These are phyloP conservation scores for Phyllotreta cruciferae DNA, from an alignment of 2,888 invertebrate species.

Conservation along the genomic window DNA sequence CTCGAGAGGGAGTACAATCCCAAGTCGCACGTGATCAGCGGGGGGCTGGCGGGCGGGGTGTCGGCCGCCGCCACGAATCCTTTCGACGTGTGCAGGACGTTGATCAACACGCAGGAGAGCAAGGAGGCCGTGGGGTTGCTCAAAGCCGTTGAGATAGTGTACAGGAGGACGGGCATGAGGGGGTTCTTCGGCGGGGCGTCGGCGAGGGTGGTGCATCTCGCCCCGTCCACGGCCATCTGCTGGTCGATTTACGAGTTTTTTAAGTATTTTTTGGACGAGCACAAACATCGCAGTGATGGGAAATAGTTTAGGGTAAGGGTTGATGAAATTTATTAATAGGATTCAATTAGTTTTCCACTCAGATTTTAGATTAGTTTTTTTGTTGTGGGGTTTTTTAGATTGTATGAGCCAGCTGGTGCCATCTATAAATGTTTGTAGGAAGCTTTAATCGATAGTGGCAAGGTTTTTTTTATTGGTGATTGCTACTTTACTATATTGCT, in stretches of 20 bases:
- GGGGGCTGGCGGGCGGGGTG: slow-evolving; percentile 25
- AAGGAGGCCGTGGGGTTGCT: neutral
- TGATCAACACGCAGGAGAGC: slow-evolving; percentile 25
- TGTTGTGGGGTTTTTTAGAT: no score
- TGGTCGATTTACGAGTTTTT: slow-evolving; percentile 21
- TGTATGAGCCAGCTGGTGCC: no score
- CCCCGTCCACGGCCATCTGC: slow-evolving; percentile 23
- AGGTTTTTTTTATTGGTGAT: no score
- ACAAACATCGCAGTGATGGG: no score
- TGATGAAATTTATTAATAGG: no score
- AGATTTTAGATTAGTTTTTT: no score
- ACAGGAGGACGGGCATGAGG: slow-evolving; percentile 1
- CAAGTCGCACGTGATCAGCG: slow-evolving; percentile 17
- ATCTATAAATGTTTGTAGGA: no score
- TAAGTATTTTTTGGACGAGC: slow-evolving; percentile 14
- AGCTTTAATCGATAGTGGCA: no score
- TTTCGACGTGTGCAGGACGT: slow-evolving; percentile 24
- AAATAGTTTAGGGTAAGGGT: no score
- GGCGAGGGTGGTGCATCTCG: slow-evolving; percentile 8
- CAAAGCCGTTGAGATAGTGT: slow-evolving; percentile 11
- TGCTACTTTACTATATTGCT: no score
- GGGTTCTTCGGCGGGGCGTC: slow-evolving; percentile 16
- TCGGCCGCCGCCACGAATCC: slow-evolving; percentile 23
- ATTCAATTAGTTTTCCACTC: no score
- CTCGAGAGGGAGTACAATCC: slow-evolving; percentile 8